Evolutionary conservation across 2,888 invertebrate species (phyloP).

Genomic region (Eupithecia inturbata): DNA sequence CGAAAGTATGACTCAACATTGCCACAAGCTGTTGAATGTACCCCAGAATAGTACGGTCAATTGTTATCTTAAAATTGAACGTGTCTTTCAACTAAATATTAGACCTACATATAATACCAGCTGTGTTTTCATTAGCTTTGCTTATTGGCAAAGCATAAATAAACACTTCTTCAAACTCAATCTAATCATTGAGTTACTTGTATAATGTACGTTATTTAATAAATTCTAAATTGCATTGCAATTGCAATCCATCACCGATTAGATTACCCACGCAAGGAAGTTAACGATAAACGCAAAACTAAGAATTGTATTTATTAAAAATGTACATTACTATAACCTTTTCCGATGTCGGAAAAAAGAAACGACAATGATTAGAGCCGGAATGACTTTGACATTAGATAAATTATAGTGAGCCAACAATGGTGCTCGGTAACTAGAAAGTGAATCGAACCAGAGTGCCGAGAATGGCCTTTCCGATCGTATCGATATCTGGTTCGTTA

Average conservation of each 20-base stretch:
- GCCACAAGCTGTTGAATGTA: constrained; percentile 52
- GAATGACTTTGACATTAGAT: constrained; percentile 72
- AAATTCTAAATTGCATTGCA: not conserved
- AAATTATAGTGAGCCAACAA: constrained; percentile 75
- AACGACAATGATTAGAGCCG: constrained; percentile 52
- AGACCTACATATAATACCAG: not conserved
- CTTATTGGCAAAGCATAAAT: not conserved
- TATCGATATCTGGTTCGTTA: constrained; percentile 74
- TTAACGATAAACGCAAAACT: not conserved
- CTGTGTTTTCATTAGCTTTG: not conserved
- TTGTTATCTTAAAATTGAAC: constrained; percentile 42
- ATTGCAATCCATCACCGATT: not conserved
- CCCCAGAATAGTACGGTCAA: constrained; percentile 46
- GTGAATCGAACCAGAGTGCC: constrained; percentile 68
- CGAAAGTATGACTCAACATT: constrained; percentile 69
- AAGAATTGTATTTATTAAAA: not conserved
- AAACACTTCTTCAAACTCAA: not conserved
- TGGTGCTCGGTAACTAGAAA: constrained; percentile 75
- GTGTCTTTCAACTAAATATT: not conserved
- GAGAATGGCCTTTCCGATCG: constrained; percentile 74
- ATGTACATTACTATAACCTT: not conserved
- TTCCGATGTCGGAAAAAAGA: not conserved
- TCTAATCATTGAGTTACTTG: not conserved
- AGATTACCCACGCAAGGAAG: not conserved
- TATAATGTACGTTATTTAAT: not conserved